Evolutionary conservation across 2,888 invertebrate genomes (phyloP).

Genomic region (Phyllotreta striolata): DNA sequence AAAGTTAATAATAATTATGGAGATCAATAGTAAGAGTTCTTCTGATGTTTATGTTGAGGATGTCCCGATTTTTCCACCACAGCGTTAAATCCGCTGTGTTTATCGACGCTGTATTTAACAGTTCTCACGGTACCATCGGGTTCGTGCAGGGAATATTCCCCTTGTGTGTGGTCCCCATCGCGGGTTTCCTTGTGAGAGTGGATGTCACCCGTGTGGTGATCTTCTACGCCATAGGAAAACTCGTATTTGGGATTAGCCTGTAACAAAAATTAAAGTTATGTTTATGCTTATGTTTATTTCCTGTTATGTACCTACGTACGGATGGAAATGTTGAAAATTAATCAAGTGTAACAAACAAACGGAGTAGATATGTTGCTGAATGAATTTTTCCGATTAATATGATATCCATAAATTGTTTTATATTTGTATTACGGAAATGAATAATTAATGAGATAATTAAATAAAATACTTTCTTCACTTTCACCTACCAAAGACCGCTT

Average conservation of each 20-base stretch:
- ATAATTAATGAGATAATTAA: slow-evolving; percentile 3
- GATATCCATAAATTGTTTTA: too few species aligned
- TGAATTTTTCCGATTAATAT: too few species aligned
- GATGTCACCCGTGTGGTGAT: slow-evolving; percentile 66
- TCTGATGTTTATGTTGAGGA: slow-evolving; percentile 5
- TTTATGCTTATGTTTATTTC: background rate
- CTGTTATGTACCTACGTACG: too few species aligned
- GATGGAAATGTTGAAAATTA: too few species aligned
- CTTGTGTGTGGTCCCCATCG: slow-evolving; percentile 65
- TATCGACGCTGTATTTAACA: slow-evolving; percentile 67
- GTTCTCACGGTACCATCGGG: slow-evolving; percentile 66
- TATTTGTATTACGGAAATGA: background rate
- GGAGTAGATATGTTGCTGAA: too few species aligned
- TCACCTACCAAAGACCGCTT: slow-evolving; percentile 1
- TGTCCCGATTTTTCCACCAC: slow-evolving; percentile 62
- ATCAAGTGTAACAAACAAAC: too few species aligned
- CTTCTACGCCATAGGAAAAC: slow-evolving; percentile 66
- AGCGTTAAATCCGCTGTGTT: slow-evolving; percentile 63
- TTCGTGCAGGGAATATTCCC: slow-evolving; percentile 66
- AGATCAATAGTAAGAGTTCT: slow-evolving; percentile 18
- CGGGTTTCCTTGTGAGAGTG: slow-evolving; percentile 65
- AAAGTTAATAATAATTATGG: slow-evolving; percentile 1
- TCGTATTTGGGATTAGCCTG: slow-evolving; percentile 65
- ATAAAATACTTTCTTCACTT: slow-evolving; percentile 2
- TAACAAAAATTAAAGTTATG: slow-evolving; percentile 42